Conservation (phyloP, 2,113 vertebrate species). For the Myocastor coypus region DNA sequence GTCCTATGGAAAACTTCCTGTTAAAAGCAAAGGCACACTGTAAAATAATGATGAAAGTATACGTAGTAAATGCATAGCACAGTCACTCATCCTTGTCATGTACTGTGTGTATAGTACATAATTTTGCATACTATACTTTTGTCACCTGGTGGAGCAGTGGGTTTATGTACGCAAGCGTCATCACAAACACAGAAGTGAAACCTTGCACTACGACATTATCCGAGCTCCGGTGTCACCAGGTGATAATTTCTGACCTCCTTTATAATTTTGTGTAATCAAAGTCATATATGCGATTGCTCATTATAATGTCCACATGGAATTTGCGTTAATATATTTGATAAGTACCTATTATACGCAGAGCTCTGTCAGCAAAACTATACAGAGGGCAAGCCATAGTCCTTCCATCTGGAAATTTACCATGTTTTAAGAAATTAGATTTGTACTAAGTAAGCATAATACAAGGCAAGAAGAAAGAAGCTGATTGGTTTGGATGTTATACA, state of each 20-base stretch:
- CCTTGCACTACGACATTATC: neutral
- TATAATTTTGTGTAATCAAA: neutral
- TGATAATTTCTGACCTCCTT: neutral
- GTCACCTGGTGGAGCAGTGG: neutral
- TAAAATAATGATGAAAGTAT: neutral
- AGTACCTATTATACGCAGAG: neutral
- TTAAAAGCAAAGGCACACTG: neutral
- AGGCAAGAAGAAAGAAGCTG: slow-evolving; percentile 35
- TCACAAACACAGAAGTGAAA: neutral
- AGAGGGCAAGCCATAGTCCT: neutral
- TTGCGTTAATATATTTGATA: neutral
- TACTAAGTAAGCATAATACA: slow-evolving; percentile 35
- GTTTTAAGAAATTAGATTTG: neutral
- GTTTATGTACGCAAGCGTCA: neutral
- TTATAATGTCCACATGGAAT: neutral
- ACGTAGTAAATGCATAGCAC: neutral
- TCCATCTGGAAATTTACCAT: neutral
- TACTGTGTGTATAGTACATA: neutral
- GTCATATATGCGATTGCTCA: neutral
- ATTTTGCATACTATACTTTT: neutral
- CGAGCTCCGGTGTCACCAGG: neutral
- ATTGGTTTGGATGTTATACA: neutral
- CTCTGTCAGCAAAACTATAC: neutral
- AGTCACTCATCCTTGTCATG: neutral
- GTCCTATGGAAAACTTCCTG: neutral